Evolutionary conservation across 2,113 vertebrate genomes (phyloP), one percentile per base, ranked within the genome.

Genomic region (Brachyistius frenatus): DNA sequence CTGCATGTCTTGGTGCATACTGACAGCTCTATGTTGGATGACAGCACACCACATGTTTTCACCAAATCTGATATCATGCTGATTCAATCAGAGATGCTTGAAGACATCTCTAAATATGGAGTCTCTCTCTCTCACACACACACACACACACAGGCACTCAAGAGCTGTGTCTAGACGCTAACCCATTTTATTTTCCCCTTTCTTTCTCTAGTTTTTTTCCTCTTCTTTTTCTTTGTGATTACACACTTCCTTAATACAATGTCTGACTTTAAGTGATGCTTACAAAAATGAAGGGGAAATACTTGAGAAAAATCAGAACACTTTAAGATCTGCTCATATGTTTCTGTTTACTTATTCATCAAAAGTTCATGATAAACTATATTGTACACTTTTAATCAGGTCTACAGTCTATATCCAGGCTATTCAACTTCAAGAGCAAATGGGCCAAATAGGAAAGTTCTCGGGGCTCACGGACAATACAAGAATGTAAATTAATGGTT

Each of bases 41-140:
- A 88, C 90, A 88, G 81, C 81, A 87, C 69, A 78, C 70, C 82
- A 85, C 83, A 88, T 89, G 83, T 83, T 86, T 89, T 86, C 80
- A 79, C 66, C 74, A 85, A 74, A 84, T 87, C 74, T 86, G 78
- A 86, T 86, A 83, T 77, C 89, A 80, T 68, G 86, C 86, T 88
- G 82, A 89, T 87, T 88, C 76, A 87, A 90, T 92, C 84, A 90
- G 82, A 79, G 76, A 78, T 78, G 66, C 81, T 89, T 81, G 74
- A 82, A 80, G 77, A 85, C 68, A 71, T 86, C 70, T 83, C 75
- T 76, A 86, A 87, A 88, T 83, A 78, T 57, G 70, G 54, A 85
- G 49, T 23, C 23, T 23, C 23, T 23, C 23, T 23, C 23, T 54
- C 54, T 23, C 23, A 78, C 54, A 72, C 54, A 68, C 39, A 58